Evolutionary conservation across 2,888 invertebrate genomes (phyloP), one percentile per base, ranked within the genome.

Genomic region (Athripsodes cinereus): DNA sequence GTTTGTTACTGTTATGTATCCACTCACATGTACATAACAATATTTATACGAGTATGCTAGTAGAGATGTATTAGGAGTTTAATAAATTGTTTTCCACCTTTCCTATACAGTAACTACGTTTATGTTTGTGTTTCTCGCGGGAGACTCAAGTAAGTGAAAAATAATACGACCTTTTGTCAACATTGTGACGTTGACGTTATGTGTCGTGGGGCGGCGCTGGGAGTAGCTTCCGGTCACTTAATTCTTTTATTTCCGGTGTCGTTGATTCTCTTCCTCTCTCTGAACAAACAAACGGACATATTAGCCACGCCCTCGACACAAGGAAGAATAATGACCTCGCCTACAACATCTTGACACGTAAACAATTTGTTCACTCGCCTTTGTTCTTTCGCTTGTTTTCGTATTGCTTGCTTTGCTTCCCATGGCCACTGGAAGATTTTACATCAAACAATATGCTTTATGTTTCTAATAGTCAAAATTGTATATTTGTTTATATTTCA

Each of bases 161-260:
- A 40, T 40, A 40, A 40, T 40, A 40, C 40, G 40, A 40, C 40
- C 40, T 40, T 40, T 40, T 40, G 40, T 40, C 40, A 40, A 16
- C 40, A 13, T 26, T 13, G 40, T 40, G 40, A 40, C 40, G 40
- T 40, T 40, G 40, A 40, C 40, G 40, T 40, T 26, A 40, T 40
- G 40, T 13, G 47, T 18, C 10, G 47, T 11, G 34, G 22, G 20
- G 52, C 18, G 19, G 49, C 34, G 55, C 40, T 26, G 26, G 50
- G 26, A 35, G 22, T 35, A 40, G 49, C 55, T 55, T 55, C 50
- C 55, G 55, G 50, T 55, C 55, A 55, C 21, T 50, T 21, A 16
- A 31, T 55, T 49, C 55, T 55, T 55, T 55, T 50, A 34, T 40
- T 40, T 40, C 40, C 40, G 40, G 40, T 40, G 40, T 40, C 40